phyloP scores from a whole-genome alignment of 2,113 vertebrate genomes.

The Carollia perspicillata region DNA sequence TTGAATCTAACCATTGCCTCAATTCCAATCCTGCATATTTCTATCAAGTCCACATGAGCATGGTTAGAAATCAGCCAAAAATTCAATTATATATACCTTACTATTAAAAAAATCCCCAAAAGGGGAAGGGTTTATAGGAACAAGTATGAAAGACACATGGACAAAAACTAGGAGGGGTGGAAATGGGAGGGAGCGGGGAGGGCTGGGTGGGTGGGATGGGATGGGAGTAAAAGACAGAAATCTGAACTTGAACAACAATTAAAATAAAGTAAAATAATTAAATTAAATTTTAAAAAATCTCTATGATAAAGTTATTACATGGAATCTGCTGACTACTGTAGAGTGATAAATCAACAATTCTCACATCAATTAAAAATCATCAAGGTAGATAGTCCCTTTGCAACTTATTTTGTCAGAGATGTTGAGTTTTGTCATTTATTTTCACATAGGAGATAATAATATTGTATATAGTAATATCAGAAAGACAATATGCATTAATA shows the following conservation, averaged over 20 bases:
- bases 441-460: slow-evolving; percentile 25
- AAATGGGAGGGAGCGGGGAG: too few species aligned
- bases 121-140: too few species aligned
- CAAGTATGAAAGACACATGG: too few species aligned
- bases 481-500: slow-evolving; percentile 53
- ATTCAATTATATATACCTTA: not conserved
- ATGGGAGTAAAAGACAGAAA: too few species aligned
- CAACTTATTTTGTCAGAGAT: not conserved
- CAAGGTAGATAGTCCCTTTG: not conserved
- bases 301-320: not conserved
- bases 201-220: too few species aligned
- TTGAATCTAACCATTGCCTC: not conserved
- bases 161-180: too few species aligned
- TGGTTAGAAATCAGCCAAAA: not conserved
- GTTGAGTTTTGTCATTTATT: slow-evolving; percentile 16
- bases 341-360: not conserved
- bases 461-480: not conserved
- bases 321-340: not conserved
- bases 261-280: too few species aligned
- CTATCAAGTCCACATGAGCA: not conserved
- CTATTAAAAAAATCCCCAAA: too few species aligned
- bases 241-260: too few species aligned
- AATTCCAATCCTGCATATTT: not conserved
- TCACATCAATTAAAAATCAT: not conserved
- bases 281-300: too few species aligned